Evolutionary conservation across 2,888 invertebrate genomes (phyloP).

Genomic region (Ophioninae sp.): DNA sequence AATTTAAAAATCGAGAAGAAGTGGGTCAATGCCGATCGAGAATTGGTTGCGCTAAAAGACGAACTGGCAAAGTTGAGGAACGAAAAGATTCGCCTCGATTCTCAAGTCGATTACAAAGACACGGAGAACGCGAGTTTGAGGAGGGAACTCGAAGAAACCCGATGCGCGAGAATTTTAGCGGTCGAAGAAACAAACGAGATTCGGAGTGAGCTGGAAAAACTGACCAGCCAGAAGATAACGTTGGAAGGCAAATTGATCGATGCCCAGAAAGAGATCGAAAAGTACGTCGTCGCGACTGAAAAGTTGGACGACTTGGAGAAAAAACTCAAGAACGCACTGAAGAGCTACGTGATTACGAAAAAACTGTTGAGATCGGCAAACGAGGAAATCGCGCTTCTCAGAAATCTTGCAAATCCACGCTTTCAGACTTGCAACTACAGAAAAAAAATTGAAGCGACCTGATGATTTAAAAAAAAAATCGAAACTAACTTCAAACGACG

Average conservation of each 20-base stretch:
- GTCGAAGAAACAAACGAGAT: slow-evolving; percentile 57
- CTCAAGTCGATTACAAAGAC: slow-evolving; percentile 57
- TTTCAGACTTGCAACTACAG: neutral
- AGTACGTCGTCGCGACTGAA: slow-evolving; percentile 49
- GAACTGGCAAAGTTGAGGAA: slow-evolving; percentile 66
- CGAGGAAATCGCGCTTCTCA: slow-evolving; percentile 50
- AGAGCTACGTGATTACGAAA: slow-evolving; percentile 41
- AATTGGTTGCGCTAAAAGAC: slow-evolving; percentile 66
- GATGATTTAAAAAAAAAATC: neutral
- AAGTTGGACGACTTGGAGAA: slow-evolving; percentile 38
- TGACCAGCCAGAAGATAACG: slow-evolving; percentile 49
- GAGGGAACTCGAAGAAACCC: slow-evolving; percentile 66
- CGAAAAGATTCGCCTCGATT: slow-evolving; percentile 62
- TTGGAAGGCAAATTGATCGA: slow-evolving; percentile 58
- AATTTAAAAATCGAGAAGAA: slow-evolving; percentile 37
- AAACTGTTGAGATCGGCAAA: slow-evolving; percentile 48
- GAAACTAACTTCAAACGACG: neutral
- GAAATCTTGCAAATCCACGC: slow-evolving; percentile 10
- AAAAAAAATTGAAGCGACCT: slow-evolving; percentile 39
- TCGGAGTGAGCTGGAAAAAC: slow-evolving; percentile 59
- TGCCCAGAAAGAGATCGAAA: slow-evolving; percentile 56
- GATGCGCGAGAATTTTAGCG: slow-evolving; percentile 60
- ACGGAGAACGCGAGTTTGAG: slow-evolving; percentile 68
- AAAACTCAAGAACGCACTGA: slow-evolving; percentile 44
- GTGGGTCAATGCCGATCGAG: slow-evolving; percentile 55